These are phyloP conservation scores for Rhynchotus rufescens DNA, from an alignment of 2,797 vertebrate genomes.

Conservation along the genomic window DNA sequence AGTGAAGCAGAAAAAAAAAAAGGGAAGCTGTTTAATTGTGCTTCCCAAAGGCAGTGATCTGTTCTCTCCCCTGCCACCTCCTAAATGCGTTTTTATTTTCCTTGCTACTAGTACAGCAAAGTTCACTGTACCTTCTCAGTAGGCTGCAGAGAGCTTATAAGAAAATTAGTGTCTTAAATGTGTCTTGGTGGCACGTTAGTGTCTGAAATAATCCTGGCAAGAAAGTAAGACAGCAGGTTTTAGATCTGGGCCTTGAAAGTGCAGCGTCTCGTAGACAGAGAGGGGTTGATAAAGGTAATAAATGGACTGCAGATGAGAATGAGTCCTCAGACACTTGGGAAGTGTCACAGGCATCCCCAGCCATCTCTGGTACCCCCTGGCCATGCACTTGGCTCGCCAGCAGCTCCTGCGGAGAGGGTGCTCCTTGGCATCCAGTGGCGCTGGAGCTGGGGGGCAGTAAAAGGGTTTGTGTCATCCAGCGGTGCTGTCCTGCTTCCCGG, in stretches of 20 bases:
- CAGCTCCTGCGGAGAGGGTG: neutral
- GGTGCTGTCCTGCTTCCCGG: accelerated
- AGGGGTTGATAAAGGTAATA: neutral
- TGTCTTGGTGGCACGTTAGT: neutral
- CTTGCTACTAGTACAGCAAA: neutral
- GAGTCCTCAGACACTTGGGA: neutral
- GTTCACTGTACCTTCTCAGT: conserved; percentile 2
- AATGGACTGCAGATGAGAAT: neutral
- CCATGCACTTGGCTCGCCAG: neutral
- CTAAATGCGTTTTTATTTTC: conserved; percentile 1
- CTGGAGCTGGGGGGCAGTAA: accelerated
- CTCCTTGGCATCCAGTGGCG: neutral
- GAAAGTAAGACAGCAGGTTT: neutral
- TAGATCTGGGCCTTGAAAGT: neutral
- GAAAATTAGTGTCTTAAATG: neutral
- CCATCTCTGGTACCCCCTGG: neutral
- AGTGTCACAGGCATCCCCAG: neutral
- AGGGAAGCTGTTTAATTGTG: neutral
- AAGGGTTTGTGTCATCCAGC: neutral
- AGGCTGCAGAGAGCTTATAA: neutral
- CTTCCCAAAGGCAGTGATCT: conserved; percentile 20
- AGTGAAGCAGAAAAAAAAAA: neutral
- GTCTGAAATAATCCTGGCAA: neutral
- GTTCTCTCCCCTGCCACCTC: neutral
- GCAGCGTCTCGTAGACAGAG: neutral